Base-by-base conservation (phyloP, 1,140 invertebrate genomes). In the Drosophila insularis region DNA sequence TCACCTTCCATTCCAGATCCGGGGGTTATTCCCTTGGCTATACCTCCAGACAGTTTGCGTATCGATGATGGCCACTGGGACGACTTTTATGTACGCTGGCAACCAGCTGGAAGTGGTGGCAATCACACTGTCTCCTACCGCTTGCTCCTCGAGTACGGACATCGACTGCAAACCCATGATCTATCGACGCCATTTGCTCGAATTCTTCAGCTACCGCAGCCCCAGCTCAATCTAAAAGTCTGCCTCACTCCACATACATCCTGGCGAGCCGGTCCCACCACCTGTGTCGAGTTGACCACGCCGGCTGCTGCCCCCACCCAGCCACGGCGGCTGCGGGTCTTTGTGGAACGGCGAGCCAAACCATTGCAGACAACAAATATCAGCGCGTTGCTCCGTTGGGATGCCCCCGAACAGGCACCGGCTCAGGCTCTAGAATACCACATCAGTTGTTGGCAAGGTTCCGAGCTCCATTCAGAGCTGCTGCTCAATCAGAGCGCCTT, bases 51-150 rank as follows among this genome's bases (percentile, higher is more conserved):
- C 1, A 94, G 94, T 0, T 94, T 98, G 39, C 91, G 90, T 63
- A 94, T 97, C 1, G 86, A 87, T 7, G 89, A 93, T 4, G 97
- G 96, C 0, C 94, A 93, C 4, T 97, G 94, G 94, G 92, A 96
- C 40, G 94, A 94, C 21, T 98, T 98, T 77, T 96, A 95, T 40
- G 94, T 98, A n/a, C 94, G 94, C 0, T 98, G 97, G 97, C 91
- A 94, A 10, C 94, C 95, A 0, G 94, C 96, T 0, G 92, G 91
- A 0, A 95, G 95, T 65, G 95, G 96, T 2, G 98, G 97, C 76
- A 96, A 96, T 80, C 96, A 96, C 23, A 94, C 94, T 8, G 94
- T 98, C 0, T 96, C 95, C 77, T 99, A 98, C 13, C 73, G 71
- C 1, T 58, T 91, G 32, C 61, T 90, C 5, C 35, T 90, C 7